phyloP scores from a whole-genome alignment of 2,113 vertebrate species.

The Nettapus auritus region DNA sequence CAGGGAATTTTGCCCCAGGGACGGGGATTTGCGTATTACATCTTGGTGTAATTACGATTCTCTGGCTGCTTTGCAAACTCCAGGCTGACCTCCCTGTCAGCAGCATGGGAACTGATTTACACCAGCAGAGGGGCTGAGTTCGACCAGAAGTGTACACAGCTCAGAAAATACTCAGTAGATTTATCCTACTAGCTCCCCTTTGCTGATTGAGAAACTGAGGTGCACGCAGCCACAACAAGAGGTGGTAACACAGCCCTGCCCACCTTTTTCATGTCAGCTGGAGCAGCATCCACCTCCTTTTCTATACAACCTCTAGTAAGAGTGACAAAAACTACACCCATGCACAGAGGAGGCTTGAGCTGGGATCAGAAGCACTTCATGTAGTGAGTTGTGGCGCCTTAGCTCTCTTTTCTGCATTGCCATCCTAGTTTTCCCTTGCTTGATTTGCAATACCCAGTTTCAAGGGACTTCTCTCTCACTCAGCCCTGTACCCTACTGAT shows the following conservation, averaged over 20 bases:
- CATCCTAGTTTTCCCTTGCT: not conserved
- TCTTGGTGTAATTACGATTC: not conserved
- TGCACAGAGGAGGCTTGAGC: not conserved
- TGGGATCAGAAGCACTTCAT: not conserved
- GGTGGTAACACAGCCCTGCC: not conserved
- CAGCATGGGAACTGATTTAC: not conserved
- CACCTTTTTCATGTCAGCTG: not conserved
- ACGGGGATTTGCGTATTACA: not conserved
- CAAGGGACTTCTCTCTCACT: not conserved
- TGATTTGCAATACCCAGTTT: not conserved
- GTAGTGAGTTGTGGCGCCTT: not conserved
- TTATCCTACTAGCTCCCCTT: not conserved
- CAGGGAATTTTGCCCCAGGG: not conserved
- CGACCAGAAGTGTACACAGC: not conserved
- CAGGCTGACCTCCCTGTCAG: not conserved
- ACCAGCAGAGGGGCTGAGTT: not conserved
- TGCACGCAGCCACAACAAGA: accelerated
- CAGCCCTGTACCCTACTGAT: not conserved
- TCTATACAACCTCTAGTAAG: not conserved
- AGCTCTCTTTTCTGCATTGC: not conserved
- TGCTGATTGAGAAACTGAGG: not conserved
- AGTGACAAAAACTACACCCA: not conserved
- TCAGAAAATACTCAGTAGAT: not conserved
- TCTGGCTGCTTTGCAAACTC: not conserved
- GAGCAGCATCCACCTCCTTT: accelerated